Base-by-base conservation (phyloP, 2,797 vertebrate species). In the Sitta carolinensis region DNA sequence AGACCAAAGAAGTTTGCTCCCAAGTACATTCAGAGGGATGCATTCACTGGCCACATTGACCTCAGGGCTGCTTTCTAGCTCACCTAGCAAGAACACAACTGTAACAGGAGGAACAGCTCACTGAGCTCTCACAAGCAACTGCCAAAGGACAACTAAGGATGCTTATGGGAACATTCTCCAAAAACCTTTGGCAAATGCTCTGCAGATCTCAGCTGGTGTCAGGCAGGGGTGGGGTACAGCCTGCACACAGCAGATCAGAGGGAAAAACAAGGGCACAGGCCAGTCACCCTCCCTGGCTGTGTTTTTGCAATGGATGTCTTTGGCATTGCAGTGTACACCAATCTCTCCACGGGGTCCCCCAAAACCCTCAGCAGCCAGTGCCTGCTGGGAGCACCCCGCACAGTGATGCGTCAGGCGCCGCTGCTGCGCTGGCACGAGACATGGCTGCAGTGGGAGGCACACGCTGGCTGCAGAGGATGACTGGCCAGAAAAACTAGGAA, bases 311-410 rank as follows among this genome's bases (percentile, higher is more conserved):
- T 15, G 34, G 61, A 23, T 59, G 9, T 4, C 45, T 69, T 38
- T 70, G 42, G 27, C 54, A 64, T 0, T 72, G 76, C 57, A 87
- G 58, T 19, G 50, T 74, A 43, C 27, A 32, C 1, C 38, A 70
- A 34, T 32, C 34, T 94, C 64, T 32, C 84, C 19, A 1, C 8
- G 42, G 38, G n/a, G 69, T 50, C 16, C 45, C n/a, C 84, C 79
- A n/a, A 85, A 84, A 20, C 5, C 4, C 1, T 16, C 22, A 42
- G 3, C 9, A 59, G 73, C 29, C 15, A 5, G 26, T 1, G 10
- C 42, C 38, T 0, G 1, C 85, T 25, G 62, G 4, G 23, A 88
- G 70, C 63, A 11, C 57, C 22, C 2, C 0, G 2, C 27, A 36
- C n/a, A 47, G 38, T 2, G 43, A 78, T 1, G 13, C 51, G 3